Evolutionary conservation across 2,888 invertebrate species (phyloP), one percentile per base, ranked within the genome.

Genomic region (Vandiemenella viatica): DNA sequence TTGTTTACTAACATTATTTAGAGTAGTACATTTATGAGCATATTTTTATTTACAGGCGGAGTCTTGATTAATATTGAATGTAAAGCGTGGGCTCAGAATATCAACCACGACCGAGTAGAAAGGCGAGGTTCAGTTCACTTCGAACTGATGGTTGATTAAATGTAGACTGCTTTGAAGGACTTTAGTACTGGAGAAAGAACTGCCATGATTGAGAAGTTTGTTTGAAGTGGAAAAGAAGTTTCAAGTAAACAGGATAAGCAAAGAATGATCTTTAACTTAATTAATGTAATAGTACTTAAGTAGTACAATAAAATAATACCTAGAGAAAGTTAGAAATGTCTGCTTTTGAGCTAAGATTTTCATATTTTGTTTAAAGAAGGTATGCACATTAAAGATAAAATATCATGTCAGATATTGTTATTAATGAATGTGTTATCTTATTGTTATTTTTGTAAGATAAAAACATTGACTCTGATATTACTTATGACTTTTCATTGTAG

Each of bases 111-210:
- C 71, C 81, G 88, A 64, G 77, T 80, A 67, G 87, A 91, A 67
- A 80, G 87, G 69, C 81, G 87, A 65, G 93, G 92, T 62, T 86
- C 87, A 61, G 90, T 92, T 62, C 91, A 92, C 73, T 91, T 93
- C 74, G 92, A 92, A 73, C 75, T 92, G 68, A 83, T 92, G 81
- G 80, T 92, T 67, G 92, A 92, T 72, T 84, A 82, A 78, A 58
- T 32, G 10, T n/a, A 32, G 32, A n/a, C n/a, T 32, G 10, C 13
- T 32, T 32, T 13, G n/a, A 23, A 23, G 26, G 10, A 32, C 13
- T 13, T 13, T 10, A 32, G n/a, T 10, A 32, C 32, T 13, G 13
- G 32, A 32, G 32, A n/a, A 32, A 32, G 10, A 10, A 32, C 10
- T 4, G 32, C 10, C 32, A 32, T 13, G n/a, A 32, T 10, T 32